Percentiles rank a stretch among this genome's conserved stretches.
phyloP scores from a whole-genome alignment of 2,113 vertebrate genomes.

The Lates calcarifer region DNA sequence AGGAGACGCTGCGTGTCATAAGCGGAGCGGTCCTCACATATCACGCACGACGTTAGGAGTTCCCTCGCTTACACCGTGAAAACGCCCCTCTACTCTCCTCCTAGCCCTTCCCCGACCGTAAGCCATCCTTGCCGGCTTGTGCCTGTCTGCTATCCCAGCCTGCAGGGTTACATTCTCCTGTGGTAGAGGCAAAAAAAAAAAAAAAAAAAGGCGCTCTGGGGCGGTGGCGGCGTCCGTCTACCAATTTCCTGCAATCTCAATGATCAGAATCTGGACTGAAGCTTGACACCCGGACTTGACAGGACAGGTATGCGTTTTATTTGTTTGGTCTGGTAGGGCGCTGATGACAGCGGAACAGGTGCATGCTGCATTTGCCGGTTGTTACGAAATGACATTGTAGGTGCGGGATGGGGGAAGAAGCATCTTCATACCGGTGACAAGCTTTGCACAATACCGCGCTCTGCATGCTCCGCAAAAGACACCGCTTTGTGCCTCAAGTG shows the following conservation, averaged over 20 bases:
- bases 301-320: conserved; percentile 74
- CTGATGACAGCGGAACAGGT: conserved; percentile 68
- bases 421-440: conserved; percentile 10
- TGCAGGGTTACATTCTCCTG: conserved; percentile 69
- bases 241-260: conserved; percentile 65
- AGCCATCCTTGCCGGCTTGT: conserved; percentile 68
- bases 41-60: conserved; percentile 80
- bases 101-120: conserved; percentile 45
- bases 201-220: conserved; percentile 54
- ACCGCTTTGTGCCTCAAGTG: conserved; percentile 65
- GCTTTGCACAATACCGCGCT: conserved; percentile 34
- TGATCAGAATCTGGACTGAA: conserved; percentile 74
- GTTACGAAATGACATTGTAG: conserved; percentile 61
- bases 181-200: conserved; percentile 33
- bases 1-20: conserved; percentile 59
- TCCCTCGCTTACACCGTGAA: conserved; percentile 72
- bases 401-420: conserved; percentile 8
- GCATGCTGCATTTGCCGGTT: conserved; percentile 63
- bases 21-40: conserved; percentile 46
- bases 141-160: conserved; percentile 63
- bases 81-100: conserved; percentile 77
- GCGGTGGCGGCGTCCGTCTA: conserved; percentile 72
- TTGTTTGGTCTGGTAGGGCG: conserved; percentile 20
- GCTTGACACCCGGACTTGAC: conserved; percentile 77
- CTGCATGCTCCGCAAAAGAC: conserved; percentile 34